A percentile compares a stretch with the other conserved stretches of the same genome.
phyloP scores from a whole-genome alignment of 2,113 vertebrate species.

The Macheiramphus alcinus region DNA sequence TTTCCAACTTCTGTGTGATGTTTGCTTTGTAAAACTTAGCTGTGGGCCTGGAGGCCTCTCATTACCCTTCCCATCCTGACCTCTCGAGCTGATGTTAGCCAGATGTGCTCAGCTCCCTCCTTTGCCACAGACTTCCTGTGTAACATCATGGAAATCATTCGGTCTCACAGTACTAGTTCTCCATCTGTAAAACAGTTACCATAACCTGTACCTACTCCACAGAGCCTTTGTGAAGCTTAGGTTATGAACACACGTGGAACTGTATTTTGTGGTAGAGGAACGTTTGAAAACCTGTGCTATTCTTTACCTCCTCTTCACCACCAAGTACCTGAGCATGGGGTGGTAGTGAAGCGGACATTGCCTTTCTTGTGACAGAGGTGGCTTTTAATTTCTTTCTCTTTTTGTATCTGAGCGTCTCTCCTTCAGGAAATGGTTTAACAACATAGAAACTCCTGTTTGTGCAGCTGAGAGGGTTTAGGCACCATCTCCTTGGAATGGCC shows the following conservation, averaged over 20 bases:
- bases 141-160: neutral
- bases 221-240: neutral
- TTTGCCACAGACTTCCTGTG: neutral
- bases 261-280: neutral
- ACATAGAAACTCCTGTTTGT: neutral
- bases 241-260: neutral
- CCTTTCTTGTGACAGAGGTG: neutral
- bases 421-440: neutral
- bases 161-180: neutral
- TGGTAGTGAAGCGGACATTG: rapidly evolving
- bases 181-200: neutral
- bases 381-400: neutral
- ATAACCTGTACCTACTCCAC: neutral
- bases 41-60: neutral
- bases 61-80: neutral
- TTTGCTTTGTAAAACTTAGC: neutral
- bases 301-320: neutral
- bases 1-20: neutral
- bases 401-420: neutral
- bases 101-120: neutral
- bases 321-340: neutral
- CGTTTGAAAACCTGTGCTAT: neutral
- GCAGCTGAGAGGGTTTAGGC: neutral
- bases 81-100: neutral
- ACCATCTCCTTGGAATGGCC: neutral